A percentile compares a stretch with the other conserved stretches of the same genome.
phyloP scores from a whole-genome alignment of 2,888 invertebrate species.

The Sminthurides aquaticus region DNA sequence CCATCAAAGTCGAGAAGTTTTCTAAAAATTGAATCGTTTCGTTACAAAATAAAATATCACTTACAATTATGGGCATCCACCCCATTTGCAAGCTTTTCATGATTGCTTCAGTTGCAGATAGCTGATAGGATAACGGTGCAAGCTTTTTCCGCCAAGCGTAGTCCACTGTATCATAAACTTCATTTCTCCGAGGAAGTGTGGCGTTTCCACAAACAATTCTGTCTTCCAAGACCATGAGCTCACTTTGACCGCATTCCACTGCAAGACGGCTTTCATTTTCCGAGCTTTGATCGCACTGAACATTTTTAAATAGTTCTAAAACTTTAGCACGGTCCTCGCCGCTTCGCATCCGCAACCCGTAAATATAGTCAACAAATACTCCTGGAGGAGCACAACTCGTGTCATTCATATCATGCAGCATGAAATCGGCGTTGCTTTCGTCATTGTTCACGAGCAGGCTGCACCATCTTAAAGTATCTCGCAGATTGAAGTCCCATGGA shows the following conservation, averaged over 20 bases:
- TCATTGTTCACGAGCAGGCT: constrained; percentile 44
- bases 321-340: constrained; percentile 67
- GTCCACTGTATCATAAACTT: constrained; percentile 2
- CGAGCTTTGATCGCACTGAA: too few relatives aligned
- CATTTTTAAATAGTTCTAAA: constrained; percentile 29
- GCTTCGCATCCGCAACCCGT: constrained; percentile 78
- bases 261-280: not conserved
- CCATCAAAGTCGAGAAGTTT: not conserved
- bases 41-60: constrained; percentile 40
- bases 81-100: constrained; percentile 81
- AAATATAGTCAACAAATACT: constrained; percentile 68
- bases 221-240: constrained; percentile 25
- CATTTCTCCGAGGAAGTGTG: constrained; percentile 16
- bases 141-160: constrained; percentile 45
- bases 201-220: constrained; percentile 32
- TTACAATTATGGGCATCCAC: constrained; percentile 83
- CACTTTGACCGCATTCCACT: constrained; percentile 32
- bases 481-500: constrained; percentile 95
- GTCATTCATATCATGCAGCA: constrained; percentile 44
- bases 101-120: constrained; percentile 65
- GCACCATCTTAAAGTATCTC: constrained; percentile 92
- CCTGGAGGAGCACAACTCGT: constrained; percentile 48
- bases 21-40: not conserved
- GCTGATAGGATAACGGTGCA: constrained; percentile 54
- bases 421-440: constrained; percentile 9